Conservation (phyloP, 1,140 invertebrate genomes). For the Lordiphosa collinella region DNA sequence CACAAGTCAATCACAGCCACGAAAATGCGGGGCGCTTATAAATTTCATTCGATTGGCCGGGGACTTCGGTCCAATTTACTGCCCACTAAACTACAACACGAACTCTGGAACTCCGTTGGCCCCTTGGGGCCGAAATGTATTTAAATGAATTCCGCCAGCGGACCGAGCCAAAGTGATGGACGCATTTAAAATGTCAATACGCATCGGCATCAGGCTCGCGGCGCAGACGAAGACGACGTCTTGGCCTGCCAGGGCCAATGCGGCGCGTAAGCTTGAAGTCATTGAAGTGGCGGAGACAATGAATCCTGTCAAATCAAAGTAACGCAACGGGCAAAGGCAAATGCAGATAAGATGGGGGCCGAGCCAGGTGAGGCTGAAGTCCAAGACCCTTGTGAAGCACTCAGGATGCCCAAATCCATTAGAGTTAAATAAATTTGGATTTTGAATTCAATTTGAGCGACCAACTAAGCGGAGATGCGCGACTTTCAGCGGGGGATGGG, state of each 20-base stretch:
- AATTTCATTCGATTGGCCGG: slow-evolving; percentile 52
- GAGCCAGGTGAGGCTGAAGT: slow-evolving; percentile 3
- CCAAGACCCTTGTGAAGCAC: slow-evolving; percentile 25
- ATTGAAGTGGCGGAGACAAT: slow-evolving; percentile 71
- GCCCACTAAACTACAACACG: slow-evolving; percentile 20
- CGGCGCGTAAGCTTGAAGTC: slow-evolving; percentile 59
- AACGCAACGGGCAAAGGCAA: slow-evolving; percentile 34
- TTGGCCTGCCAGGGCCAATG: background rate
- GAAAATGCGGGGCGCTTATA: slow-evolving; percentile 60
- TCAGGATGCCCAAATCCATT: slow-evolving; percentile 64
- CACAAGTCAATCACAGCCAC: slow-evolving; percentile 78
- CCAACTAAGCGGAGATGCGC: slow-evolving; percentile 44
- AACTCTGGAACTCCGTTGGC: slow-evolving; percentile 8
- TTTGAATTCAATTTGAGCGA: slow-evolving; percentile 65
- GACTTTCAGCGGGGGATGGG: slow-evolving; percentile 23
- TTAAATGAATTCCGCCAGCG: slow-evolving; percentile 78
- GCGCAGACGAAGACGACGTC: slow-evolving; percentile 6
- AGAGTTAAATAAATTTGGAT: slow-evolving; percentile 71
- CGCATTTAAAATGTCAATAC: slow-evolving; percentile 79
- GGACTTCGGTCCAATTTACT: slow-evolving; percentile 53
- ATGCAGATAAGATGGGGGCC: slow-evolving; percentile 13
- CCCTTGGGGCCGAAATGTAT: slow-evolving; percentile 72
- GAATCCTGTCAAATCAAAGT: slow-evolving; percentile 74
- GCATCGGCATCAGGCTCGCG: slow-evolving; percentile 53
- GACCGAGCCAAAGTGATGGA: slow-evolving; percentile 59